Conservation (phyloP, 2,888 invertebrate species). For the Drosophila nigricruria region DNA sequence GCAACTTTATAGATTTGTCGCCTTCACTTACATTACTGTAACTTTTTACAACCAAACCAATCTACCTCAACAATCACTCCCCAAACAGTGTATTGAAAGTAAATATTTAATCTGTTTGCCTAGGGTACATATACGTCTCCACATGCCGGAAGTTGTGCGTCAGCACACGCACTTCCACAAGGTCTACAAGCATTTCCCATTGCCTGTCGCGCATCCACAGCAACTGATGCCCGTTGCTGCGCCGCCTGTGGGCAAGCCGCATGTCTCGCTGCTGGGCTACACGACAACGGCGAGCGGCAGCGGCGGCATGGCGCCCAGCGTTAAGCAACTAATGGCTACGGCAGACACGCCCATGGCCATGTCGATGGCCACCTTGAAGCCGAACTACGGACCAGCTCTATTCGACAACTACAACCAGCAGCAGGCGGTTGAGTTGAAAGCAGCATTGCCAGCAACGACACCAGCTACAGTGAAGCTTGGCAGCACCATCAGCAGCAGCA, state of each 20-base stretch:
- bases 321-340: slow-evolving; percentile 66
- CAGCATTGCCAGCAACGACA: slow-evolving; percentile 18
- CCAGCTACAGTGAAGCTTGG: slow-evolving; percentile 39
- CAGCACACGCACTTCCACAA: slow-evolving; percentile 76
- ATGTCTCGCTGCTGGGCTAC: slow-evolving; percentile 68
- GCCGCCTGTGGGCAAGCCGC: slow-evolving; percentile 50
- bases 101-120: background rate
- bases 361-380: slow-evolving; percentile 46
- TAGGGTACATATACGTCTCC: slow-evolving; percentile 82
- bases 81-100: background rate
- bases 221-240: slow-evolving; percentile 9
- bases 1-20: background rate
- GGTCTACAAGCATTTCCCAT: slow-evolving; percentile 59
- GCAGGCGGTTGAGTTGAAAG: background rate
- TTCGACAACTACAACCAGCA: slow-evolving; percentile 67
- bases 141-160: slow-evolving; percentile 77
- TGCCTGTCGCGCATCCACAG: slow-evolving; percentile 16
- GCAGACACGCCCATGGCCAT: slow-evolving; percentile 54
- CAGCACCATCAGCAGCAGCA: slow-evolving; percentile 29
- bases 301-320: slow-evolving; percentile 58
- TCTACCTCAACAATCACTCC: background rate
- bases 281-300: slow-evolving; percentile 64
- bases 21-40: too few species aligned
- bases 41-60: background rate
- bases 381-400: slow-evolving; percentile 73